Evolutionary conservation across 2,888 invertebrate species (phyloP), one percentile per base, ranked within the genome.

Genomic region (Heteromurus nitidus): DNA sequence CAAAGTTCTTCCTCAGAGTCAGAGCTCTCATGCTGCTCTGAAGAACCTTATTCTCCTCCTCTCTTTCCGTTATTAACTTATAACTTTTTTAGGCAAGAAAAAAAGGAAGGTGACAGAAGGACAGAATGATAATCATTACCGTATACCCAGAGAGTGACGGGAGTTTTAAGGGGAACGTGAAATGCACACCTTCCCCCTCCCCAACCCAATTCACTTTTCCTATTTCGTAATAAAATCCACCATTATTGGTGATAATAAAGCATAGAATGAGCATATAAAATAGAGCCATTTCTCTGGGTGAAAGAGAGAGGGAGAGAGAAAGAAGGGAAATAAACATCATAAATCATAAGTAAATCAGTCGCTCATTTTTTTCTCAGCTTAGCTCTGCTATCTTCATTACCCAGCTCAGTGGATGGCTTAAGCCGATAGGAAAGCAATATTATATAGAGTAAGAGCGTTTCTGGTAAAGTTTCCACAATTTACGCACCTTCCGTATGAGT

Each of bases 301-400:
- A 5, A 22, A 20, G 16, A 55, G 53, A 36, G 74, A 68, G 55
- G 68, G 36, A 16, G 24, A 30, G 30, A 58, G 53, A 5, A 22
- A 20, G 16, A 55, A 36, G 26, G 74, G 60, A 42, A 60, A 26
- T 16, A 18, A 30, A 62, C 77, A 77, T 77, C 77, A 77, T 77
- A 77, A 77, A 77, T 77, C 77, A 77, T 77, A 77, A 77, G 77
- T 69, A 77, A 77, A 77, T 77, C 77, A 77, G 69, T 69, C 77
- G 77, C 77, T 77, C 77, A 77, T 77, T 77, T 77, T n/a, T n/a
- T n/a, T n/a, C n/a, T n/a, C n/a, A n/a, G n/a, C n/a, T n/a, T n/a
- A n/a, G n/a, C n/a, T n/a, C n/a, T 69, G 75, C 77, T 77, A 77
- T 77, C 77, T 77, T 77, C 77, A 77, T 77, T 77, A 77, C 77